These are phyloP conservation scores for Enteromius trimaculatus DNA, from an alignment of 2,797 vertebrate species.

Conservation along the genomic window DNA sequence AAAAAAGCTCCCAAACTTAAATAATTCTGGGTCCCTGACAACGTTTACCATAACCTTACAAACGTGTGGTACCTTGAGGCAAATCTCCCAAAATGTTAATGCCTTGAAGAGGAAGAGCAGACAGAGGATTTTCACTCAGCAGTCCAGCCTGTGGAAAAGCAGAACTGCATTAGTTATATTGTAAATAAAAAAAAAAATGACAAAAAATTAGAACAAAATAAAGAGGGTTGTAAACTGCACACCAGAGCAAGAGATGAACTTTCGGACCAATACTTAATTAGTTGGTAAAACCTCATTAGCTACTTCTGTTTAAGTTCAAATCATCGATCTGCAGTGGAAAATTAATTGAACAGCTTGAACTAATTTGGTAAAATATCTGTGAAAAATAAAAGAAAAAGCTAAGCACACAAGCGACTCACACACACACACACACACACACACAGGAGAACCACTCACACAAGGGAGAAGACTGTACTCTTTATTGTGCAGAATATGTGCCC, in stretches of 20 bases:
- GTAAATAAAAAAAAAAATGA: not conserved
- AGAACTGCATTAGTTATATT: not conserved
- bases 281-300: no score
- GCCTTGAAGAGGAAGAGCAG: slow-evolving; percentile 78
- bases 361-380: not conserved
- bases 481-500: slow-evolving; percentile 83
- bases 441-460: slow-evolving; percentile 77
- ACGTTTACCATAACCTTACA: not conserved
- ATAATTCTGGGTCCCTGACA: not conserved
- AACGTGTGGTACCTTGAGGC: slow-evolving; percentile 76
- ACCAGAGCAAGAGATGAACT: not conserved
- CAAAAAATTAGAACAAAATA: not conserved
- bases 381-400: not conserved
- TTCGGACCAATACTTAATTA: not conserved
- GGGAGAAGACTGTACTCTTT: slow-evolving; percentile 75
- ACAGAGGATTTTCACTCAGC: slow-evolving; percentile 86
- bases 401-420: slow-evolving; percentile 54
- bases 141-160: slow-evolving; percentile 81
- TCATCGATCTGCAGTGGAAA: not conserved
- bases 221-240: not conserved
- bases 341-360: slow-evolving; percentile 1
- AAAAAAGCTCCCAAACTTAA: not conserved
- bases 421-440: slow-evolving; percentile 55
- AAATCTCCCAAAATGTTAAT: slow-evolving; percentile 84
- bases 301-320: no score